phyloP scores from a whole-genome alignment of 1,140 invertebrate genomes.

The Diprion similis region DNA sequence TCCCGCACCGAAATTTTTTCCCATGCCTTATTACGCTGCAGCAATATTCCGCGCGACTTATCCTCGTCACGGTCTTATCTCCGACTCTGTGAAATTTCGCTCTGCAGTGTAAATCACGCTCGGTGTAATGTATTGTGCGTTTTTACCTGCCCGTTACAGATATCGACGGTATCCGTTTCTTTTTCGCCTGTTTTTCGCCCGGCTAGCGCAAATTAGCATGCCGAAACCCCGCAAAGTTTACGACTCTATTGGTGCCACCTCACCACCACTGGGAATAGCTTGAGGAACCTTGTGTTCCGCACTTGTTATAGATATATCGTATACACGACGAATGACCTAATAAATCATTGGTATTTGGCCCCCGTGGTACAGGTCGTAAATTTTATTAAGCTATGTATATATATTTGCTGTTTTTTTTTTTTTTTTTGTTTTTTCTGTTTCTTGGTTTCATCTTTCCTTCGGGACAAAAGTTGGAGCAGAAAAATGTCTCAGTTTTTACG shows the following conservation, averaged over 20 bases:
- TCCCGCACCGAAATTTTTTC: not conserved
- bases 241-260: not conserved
- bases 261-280: not conserved
- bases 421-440: too few relatives aligned
- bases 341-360: constrained; percentile 1
- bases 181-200: not conserved
- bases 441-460: too few relatives aligned
- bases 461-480: not conserved
- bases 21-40: too few relatives aligned
- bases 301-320: too few relatives aligned
- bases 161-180: not conserved
- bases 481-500: not conserved
- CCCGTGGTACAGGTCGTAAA: not conserved
- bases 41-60: too few relatives aligned
- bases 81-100: too few relatives aligned
- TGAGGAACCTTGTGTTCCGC: too few relatives aligned
- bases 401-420: too few relatives aligned
- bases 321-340: not conserved
- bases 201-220: not conserved
- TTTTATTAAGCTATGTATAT: not conserved
- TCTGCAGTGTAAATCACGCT: too few relatives aligned
- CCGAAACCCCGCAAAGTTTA: not conserved
- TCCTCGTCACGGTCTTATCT: too few relatives aligned
- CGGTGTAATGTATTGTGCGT: not conserved
- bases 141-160: constrained; percentile 3